These are phyloP conservation scores for Trachymyrmex septentrionalis DNA, from an alignment of 1,140 invertebrate genomes.

Conservation along the genomic window DNA sequence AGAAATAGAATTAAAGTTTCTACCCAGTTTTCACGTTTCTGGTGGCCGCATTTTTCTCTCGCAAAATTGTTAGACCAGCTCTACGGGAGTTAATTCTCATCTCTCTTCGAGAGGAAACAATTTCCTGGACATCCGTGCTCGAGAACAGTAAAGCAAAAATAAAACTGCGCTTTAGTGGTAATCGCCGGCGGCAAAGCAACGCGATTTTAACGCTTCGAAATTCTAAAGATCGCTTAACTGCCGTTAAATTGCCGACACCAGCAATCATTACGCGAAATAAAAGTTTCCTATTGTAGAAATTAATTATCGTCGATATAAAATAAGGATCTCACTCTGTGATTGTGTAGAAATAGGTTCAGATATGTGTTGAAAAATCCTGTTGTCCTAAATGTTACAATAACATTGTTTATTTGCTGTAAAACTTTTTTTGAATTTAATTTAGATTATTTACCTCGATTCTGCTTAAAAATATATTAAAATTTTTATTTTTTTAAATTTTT, in stretches of 20 bases:
- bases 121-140: conserved; percentile 43
- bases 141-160: conserved; percentile 46
- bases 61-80: conserved; percentile 31
- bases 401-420: background rate
- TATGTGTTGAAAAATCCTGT: background rate
- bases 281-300: background rate
- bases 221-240: conserved; percentile 24
- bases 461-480: conserved; percentile 40
- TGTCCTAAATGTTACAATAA: background rate
- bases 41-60: background rate
- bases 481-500: conserved; percentile 13
- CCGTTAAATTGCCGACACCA: conserved; percentile 21
- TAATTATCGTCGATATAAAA: conserved; percentile 29
- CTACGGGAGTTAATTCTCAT: conserved; percentile 28
- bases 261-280: background rate
- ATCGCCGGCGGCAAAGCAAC: conserved; percentile 2
- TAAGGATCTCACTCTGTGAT: background rate
- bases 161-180: conserved; percentile 18
- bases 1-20: conserved; percentile 54
- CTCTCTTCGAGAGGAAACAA: conserved; percentile 46
- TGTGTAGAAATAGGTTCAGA: background rate
- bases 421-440: background rate
- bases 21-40: background rate
- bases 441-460: conserved; percentile 7
- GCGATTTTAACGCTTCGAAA: conserved; percentile 32